Evolutionary conservation across 2,113 vertebrate genomes (phyloP).

Genomic region (Gasterosteus nipponicus): DNA sequence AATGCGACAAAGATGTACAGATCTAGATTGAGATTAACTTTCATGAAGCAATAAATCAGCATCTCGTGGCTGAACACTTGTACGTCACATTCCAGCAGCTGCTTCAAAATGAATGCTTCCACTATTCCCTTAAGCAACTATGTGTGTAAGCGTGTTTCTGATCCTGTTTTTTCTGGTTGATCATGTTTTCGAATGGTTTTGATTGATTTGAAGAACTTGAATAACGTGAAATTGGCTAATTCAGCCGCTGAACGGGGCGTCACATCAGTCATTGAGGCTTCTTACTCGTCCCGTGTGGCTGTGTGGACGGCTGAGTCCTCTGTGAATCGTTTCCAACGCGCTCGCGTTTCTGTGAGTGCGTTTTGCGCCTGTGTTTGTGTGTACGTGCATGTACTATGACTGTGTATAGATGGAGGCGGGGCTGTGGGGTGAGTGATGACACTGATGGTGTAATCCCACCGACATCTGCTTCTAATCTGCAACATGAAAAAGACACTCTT

Average conservation of each 20-base stretch:
- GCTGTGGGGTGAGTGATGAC: slow-evolving; percentile 80
- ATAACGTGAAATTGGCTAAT: slow-evolving; percentile 9
- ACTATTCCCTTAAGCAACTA: slow-evolving; percentile 5
- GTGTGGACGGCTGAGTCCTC: slow-evolving; percentile 14
- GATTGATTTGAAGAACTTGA: slow-evolving; percentile 34
- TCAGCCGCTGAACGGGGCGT: slow-evolving; percentile 4
- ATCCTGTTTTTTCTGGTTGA: slow-evolving; percentile 3
- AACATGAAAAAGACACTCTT: slow-evolving; percentile 80
- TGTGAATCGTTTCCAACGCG: slow-evolving; percentile 28
- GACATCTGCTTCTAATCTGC: slow-evolving; percentile 84
- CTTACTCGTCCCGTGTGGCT: slow-evolving; percentile 5
- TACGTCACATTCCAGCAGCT: slow-evolving; percentile 46
- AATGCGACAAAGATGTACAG: slow-evolving; percentile 22
- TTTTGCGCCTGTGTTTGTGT: slow-evolving; percentile 2
- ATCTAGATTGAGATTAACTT: slow-evolving; percentile 54
- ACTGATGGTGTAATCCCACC: slow-evolving; percentile 75
- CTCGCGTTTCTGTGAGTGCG: background rate
- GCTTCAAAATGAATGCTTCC: slow-evolving; percentile 43
- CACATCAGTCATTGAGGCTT: slow-evolving; percentile 33
- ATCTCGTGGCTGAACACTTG: slow-evolving; percentile 44
- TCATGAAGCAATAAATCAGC: slow-evolving; percentile 52
- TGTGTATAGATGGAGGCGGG: slow-evolving; percentile 55
- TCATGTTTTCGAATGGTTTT: slow-evolving; percentile 30
- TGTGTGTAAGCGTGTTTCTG: background rate
- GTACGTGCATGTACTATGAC: slow-evolving; percentile 11